phyloP scores from a whole-genome alignment of 2,888 invertebrate species.

The Cryptocephalus primarius region DNA sequence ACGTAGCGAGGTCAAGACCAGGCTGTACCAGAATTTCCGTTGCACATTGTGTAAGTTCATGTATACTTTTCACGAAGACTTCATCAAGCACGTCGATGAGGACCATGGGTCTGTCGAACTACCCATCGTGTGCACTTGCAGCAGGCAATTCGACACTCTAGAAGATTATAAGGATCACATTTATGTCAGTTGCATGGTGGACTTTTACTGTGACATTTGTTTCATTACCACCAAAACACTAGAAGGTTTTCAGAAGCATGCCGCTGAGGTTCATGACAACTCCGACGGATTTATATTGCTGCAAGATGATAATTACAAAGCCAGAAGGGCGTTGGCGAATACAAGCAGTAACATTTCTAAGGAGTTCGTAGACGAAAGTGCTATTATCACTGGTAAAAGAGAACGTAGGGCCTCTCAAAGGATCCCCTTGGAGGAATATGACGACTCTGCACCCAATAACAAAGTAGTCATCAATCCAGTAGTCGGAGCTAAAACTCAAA shows the following conservation, averaged over 20 bases:
- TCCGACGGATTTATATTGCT: conserved; percentile 28
- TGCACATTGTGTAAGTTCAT: conserved; percentile 30
- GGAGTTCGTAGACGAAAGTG: conserved; percentile 14
- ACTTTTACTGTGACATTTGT: conserved; percentile 34
- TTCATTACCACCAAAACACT: conserved; percentile 25
- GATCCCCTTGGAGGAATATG: conserved; percentile 11
- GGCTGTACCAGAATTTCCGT: conserved; percentile 33
- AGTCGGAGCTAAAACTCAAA: conserved; percentile 4
- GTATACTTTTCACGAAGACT: conserved; percentile 32
- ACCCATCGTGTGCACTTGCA: conserved; percentile 25
- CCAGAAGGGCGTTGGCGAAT: conserved; percentile 11
- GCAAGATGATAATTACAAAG: conserved; percentile 25
- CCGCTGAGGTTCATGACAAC: conserved; percentile 25
- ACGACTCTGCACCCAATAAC: conserved; percentile 1
- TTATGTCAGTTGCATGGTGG: conserved; percentile 28
- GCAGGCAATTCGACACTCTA: conserved; percentile 22
- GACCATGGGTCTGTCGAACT: conserved; percentile 23
- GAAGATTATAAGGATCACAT: conserved; percentile 32
- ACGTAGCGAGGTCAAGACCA: conserved; percentile 27
- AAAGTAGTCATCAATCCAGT: conserved; percentile 6
- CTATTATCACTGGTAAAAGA: conserved; percentile 9
- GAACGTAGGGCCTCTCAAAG: conserved; percentile 16
- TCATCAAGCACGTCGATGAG: conserved; percentile 29
- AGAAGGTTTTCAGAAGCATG: conserved; percentile 30
- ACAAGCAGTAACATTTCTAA: conserved; percentile 1